Base-by-base conservation (phyloP, 2,113 vertebrate genomes). In the Alethe diademata region DNA sequence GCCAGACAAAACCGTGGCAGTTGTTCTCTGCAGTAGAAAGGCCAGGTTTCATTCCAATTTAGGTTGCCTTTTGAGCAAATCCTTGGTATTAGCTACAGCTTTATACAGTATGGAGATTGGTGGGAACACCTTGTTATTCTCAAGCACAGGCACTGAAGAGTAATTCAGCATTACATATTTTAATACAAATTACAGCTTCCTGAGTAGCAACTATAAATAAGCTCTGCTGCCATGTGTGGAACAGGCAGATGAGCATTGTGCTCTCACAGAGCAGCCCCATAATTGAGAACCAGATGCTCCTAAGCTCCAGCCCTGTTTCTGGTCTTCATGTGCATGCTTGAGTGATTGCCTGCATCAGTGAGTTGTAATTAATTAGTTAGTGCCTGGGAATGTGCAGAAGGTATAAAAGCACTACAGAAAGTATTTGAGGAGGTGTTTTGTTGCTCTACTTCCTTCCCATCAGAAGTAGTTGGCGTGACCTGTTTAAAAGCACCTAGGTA, bases 151-250 rank as follows among this genome's bases (percentile, higher is more conserved):
- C 62, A 62, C 16, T 74, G 82, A 86, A 83, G 82, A 79, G 72
- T 85, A 93, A 93, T 83, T 88, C 58, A 83, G 67, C 85, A 83
- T 90, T 94, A 94, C 56, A 76, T 78, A 92, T 83, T 88, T 93
- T 82, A 92, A 93, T 91, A 92, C 93, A 96, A 93, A 91, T 94
- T 76, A 51, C 47, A 92, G 71, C 78, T 90, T 95, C 90, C 92
- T 92, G 82, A 96, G 78, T 13, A 95, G 66, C 58, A 85, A 11
- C 93, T 95, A 92, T 91, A 95, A 92, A 95, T 94, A 91, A 73
- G 62, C 43, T 85, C 53, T 36, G 73, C 61, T 69, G 73, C 86
- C 1, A 3, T 53, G 71, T 79, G 78, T 17, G 4, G 85, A 71
- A 23, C 43, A 92, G 86, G 89, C 86, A 91, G 86, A 81, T 51